These are phyloP conservation scores for Rhopalosiphum nymphaeae DNA, from an alignment of 2,888 invertebrate species.

Conservation along the genomic window DNA sequence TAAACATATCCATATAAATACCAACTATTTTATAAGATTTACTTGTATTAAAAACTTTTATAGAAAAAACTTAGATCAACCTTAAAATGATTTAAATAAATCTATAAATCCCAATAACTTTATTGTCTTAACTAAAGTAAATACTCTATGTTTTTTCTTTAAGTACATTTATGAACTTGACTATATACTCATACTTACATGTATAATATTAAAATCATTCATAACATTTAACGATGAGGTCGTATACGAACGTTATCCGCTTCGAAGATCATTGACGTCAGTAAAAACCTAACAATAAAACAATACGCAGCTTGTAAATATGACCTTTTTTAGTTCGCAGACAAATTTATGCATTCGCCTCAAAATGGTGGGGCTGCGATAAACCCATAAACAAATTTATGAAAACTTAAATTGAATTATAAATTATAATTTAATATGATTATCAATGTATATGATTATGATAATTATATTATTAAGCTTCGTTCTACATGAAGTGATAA, in stretches of 20 bases:
- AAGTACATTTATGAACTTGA: background rate
- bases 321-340: background rate
- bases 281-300: background rate
- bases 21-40: too few species aligned
- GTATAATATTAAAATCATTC: background rate
- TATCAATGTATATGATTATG: background rate
- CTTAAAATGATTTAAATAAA: too few species aligned
- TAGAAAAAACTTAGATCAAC: too few species aligned
- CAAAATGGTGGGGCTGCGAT: background rate
- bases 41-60: too few species aligned
- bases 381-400: background rate
- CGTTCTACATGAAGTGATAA: background rate
- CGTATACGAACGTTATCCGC: background rate
- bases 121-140: background rate
- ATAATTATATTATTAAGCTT: background rate
- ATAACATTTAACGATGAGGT: background rate
- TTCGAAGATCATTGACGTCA: background rate
- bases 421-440: background rate
- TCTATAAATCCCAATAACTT: too few species aligned
- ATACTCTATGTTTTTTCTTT: background rate
- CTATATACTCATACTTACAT: background rate
- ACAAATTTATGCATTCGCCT: background rate
- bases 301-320: background rate
- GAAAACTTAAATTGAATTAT: background rate
- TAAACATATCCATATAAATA: background rate